phyloP scores from a whole-genome alignment of 2,797 vertebrate genomes.

The Pipistrellus pygmaeus region DNA sequence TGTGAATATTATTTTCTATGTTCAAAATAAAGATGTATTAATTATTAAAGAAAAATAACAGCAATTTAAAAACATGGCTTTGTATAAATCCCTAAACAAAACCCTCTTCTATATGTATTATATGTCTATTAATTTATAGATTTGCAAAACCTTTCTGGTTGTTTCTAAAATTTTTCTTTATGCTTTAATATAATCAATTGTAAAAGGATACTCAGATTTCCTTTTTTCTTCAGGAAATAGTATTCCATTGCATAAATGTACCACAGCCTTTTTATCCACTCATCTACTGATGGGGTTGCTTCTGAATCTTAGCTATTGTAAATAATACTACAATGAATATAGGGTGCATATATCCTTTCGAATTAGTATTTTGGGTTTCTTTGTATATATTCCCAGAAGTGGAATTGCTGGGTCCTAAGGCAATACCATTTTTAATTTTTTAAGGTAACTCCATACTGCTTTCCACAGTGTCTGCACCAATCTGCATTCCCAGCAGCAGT shows the following conservation, averaged over 20 bases:
- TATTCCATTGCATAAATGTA: neutral
- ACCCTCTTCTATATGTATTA: neutral
- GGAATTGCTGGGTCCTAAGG: no score
- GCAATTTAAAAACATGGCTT: conserved; percentile 12
- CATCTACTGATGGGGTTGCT: no score
- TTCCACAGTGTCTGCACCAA: no score
- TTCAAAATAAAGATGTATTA: neutral
- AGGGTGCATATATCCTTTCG: no score
- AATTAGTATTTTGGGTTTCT: no score
- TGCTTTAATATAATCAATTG: conserved; percentile 22
- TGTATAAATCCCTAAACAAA: conserved; percentile 28
- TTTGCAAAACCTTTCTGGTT: neutral
- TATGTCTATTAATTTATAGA: conserved; percentile 15
- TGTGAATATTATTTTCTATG: neutral
- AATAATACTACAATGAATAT: no score
- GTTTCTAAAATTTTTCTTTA: neutral
- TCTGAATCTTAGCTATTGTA: no score
- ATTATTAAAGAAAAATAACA: neutral
- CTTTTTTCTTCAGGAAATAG: neutral
- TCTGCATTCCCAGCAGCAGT: no score
- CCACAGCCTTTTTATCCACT: no score
- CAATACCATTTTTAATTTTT: no score
- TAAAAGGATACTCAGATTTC: neutral
- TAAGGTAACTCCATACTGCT: no score
- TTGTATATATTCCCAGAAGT: no score